Evolutionary conservation across 2,797 vertebrate species (phyloP), one percentile per base, ranked within the genome.

Genomic region (Gephyroberyx darwinii): DNA sequence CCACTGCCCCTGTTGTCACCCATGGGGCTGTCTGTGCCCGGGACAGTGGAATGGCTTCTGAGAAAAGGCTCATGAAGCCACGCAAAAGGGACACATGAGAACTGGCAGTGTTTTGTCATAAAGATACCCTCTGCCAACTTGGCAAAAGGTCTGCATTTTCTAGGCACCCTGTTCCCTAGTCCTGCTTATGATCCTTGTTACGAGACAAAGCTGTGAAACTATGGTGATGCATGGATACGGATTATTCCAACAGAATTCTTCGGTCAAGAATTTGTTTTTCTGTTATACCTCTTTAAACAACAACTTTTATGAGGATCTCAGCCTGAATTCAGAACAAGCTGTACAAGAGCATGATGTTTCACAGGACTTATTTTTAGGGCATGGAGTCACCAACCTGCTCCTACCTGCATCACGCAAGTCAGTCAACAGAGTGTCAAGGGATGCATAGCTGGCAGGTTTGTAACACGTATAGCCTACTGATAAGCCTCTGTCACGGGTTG

Each of bases 321-420:
- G 61, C 22, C 39, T 58, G 68, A 75, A 76, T 86, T 80, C 65
- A 75, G 55, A 16, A 39, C 75, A 53, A 75, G 75, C 65, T 80
- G 35, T 16, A 45, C 41, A 58, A 70, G 12, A 48, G 43, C 41
- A 35, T 63, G 72, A 73, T 59, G 65, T 64, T 69, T 77, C 43
- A 48, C 77, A 13, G 62, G 50, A 61, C 60, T 82, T 88, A 85
- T 88, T 86, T 86, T 84, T 81, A 83, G 83, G 59, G n/a, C 8
- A 41, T 52, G 47, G 10, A 47, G 54, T 82, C 78, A 75, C 65
- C 33, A 59, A 81, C 65, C 60, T 80, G 52, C 37, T 69, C 54
- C 68, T 86, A 88, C 84, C 84, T 84, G 73, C 63, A 77, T 73
- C 76, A 65, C 54, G 4, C 1, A 8, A 70, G 63, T 54, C 55